These are phyloP conservation scores for Trachelipus rathkii DNA, from an alignment of 1,140 invertebrate genomes.

Conservation along the genomic window DNA sequence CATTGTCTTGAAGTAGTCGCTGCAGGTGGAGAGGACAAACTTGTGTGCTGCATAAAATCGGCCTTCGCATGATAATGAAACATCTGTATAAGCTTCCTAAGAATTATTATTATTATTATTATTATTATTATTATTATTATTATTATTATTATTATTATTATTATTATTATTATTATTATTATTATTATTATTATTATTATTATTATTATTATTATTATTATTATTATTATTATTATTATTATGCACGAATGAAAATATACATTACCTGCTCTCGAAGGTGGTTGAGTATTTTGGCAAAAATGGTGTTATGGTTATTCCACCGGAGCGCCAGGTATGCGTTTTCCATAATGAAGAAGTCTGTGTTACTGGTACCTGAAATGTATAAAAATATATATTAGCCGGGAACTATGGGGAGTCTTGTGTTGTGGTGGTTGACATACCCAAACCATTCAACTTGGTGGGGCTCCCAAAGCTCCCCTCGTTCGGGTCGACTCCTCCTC, in stretches of 20 bases:
- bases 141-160: no score
- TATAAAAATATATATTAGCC: not conserved
- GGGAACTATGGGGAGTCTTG: no score
- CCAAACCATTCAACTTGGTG: no score
- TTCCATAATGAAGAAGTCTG: not conserved
- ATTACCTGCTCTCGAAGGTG: constrained; percentile 37
- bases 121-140: no score
- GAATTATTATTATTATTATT: not conserved
- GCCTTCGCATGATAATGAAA: constrained; percentile 43
- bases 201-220: no score
- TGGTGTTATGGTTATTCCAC: constrained; percentile 44
- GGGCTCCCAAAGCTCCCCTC: no score
- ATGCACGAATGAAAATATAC: no score
- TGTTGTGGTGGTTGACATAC: no score
- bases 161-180: no score
- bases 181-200: no score
- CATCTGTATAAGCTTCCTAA: constrained; percentile 37
- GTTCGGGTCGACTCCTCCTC: no score
- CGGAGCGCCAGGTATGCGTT: constrained; percentile 37
- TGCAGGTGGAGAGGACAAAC: constrained; percentile 44
- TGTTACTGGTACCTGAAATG: not conserved
- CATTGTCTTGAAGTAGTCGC: constrained; percentile 46
- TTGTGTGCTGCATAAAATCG: constrained; percentile 42
- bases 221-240: no score
- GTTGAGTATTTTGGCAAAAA: constrained; percentile 38